These are phyloP conservation scores for Yasuhikotakia modesta DNA, from an alignment of 2,797 vertebrate genomes.

Conservation along the genomic window DNA sequence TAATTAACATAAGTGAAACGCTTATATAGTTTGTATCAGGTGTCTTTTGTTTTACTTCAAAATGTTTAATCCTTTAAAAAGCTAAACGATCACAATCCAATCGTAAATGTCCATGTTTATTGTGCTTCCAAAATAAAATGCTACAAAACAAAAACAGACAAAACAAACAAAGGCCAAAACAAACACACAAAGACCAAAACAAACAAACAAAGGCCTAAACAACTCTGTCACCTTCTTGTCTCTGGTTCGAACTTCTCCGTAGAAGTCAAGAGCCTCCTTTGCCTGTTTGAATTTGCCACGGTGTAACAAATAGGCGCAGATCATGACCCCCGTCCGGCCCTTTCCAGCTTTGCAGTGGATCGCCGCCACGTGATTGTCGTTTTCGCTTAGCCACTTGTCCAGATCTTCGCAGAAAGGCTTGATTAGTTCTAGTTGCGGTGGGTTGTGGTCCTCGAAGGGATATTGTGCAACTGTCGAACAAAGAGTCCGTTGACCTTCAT, in stretches of 20 bases:
- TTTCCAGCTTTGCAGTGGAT: constrained; percentile 99
- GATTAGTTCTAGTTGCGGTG: constrained; percentile 95
- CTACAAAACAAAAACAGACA: too few relatives aligned
- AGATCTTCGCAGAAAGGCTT: constrained; percentile 97
- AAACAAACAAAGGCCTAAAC: neutral
- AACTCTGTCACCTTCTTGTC: constrained; percentile 89
- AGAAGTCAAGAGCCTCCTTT: constrained; percentile 95
- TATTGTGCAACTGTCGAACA: constrained; percentile 90
- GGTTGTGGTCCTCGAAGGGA: constrained; percentile 98
- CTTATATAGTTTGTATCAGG: too few relatives aligned
- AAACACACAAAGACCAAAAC: too few relatives aligned
- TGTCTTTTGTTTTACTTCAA: too few relatives aligned
- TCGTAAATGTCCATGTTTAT: too few relatives aligned
- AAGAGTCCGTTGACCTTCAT: constrained; percentile 30
- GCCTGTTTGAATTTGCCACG: constrained; percentile 90
- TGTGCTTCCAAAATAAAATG: too few relatives aligned
- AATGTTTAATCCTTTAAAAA: too few relatives aligned
- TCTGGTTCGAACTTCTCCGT: constrained; percentile 94
- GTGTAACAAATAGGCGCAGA: constrained; percentile 95
- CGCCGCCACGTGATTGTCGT: constrained; percentile 95
- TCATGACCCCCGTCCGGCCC: too few relatives aligned
- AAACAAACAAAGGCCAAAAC: too few relatives aligned
- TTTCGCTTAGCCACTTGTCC: constrained; percentile 94
- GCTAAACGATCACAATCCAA: too few relatives aligned
- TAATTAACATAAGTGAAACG: too few relatives aligned